Evolutionary conservation across 2,888 invertebrate species (phyloP), one percentile per base, ranked within the genome.

Genomic region (Acronicta psi): DNA sequence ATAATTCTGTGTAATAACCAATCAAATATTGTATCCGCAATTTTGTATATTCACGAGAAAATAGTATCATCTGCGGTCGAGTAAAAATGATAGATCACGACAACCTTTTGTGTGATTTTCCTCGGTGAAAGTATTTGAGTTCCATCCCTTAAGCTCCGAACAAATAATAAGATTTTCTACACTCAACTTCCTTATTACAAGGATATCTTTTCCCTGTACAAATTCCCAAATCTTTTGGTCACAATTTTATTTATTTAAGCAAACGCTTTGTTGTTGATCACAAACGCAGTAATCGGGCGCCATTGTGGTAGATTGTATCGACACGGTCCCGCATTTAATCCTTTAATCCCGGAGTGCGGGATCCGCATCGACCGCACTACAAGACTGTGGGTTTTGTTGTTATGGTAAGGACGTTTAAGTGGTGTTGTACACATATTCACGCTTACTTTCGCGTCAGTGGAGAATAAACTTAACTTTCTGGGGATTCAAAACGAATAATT

Each of bases 301-400:
- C 65, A 59, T 69, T 75, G 74, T 75, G 73, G 71, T 55, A 63
- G 73, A 75, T 72, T 72, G 75, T 77, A 77, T 77, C 78, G 78
- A 69, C 78, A 69, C 73, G 65, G 69, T 69, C 68, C 71, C 69
- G 69, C 63, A 72, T 66, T 73, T 79, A 79, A 79, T 74, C 80
- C 80, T 74, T 66, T 79, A 79, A 79, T 79, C 76, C 78, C 73
- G 77, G 76, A 53, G 59, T 70, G 62, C 71, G 70, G 77, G 70
- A 75, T 67, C 55, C 64, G 66, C 66, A 73, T 72, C 71, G 72
- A 70, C 77, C 79, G 77, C 79, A 75, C 80, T 75, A 77, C 69
- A 65, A 67, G 71, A 68, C 68, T 23, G 59, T 20, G 57, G 70
- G 66, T 64, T 65, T 65, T 68, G 66, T 71, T 54, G 50, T 17